Evolutionary conservation across 2,888 invertebrate species (phyloP).

Genomic region (Matsumyia berberina): DNA sequence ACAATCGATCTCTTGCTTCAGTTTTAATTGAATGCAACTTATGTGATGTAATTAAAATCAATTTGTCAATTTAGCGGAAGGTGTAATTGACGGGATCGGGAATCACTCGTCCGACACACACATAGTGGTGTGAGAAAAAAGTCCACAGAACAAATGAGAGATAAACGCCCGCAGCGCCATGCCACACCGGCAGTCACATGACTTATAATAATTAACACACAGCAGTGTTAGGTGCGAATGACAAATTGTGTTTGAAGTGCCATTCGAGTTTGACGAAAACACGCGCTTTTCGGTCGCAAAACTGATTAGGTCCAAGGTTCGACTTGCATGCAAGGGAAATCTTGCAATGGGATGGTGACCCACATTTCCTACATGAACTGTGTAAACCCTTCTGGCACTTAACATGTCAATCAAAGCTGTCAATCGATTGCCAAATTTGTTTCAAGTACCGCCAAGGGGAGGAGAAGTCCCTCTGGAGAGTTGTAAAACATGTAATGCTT

Average conservation of each 20-base stretch:
- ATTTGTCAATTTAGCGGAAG: constrained; percentile 76
- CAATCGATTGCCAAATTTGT: constrained; percentile 51
- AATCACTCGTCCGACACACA: constrained; percentile 55
- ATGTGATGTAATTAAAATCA: constrained; percentile 75
- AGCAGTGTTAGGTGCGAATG: constrained; percentile 31
- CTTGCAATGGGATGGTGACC: constrained; percentile 25
- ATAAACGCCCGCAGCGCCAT: constrained; percentile 46
- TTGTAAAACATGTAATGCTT: constrained; percentile 50
- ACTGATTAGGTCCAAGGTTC: constrained; percentile 41
- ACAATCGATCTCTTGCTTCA: constrained; percentile 46
- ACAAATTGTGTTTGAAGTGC: constrained; percentile 51
- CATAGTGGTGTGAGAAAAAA: constrained; percentile 42
- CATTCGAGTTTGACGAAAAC: constrained; percentile 52
- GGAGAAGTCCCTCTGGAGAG: constrained; percentile 25
- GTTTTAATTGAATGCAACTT: constrained; percentile 71
- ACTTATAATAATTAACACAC: constrained; percentile 56
- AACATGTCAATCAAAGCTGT: constrained; percentile 43
- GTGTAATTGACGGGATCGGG: constrained; percentile 72
- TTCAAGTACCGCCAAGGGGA: constrained; percentile 1
- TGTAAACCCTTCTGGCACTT: constrained; percentile 23
- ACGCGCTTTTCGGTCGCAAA: constrained; percentile 39
- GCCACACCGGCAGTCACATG: constrained; percentile 43
- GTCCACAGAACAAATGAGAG: constrained; percentile 33
- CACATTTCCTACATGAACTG: not conserved
- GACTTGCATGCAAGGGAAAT: constrained; percentile 1